Evolutionary conservation across 1,140 invertebrate genomes (phyloP).

Genomic region (Myzus persicae): DNA sequence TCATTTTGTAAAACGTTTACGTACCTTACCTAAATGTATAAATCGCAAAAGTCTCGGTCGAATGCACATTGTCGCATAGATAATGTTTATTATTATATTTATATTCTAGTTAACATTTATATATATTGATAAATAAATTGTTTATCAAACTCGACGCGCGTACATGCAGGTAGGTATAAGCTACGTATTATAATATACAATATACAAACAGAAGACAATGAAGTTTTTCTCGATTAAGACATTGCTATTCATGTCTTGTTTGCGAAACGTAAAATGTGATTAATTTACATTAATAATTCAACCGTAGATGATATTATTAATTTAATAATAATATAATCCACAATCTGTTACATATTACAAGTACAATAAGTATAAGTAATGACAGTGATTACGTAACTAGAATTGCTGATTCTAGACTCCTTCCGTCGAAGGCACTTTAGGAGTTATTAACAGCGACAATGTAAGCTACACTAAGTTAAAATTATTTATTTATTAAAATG

Average conservation of each 20-base stretch:
- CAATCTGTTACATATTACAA: too few species aligned
- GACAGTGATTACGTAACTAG: too few species aligned
- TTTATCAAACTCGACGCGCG: neutral
- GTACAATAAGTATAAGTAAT: too few species aligned
- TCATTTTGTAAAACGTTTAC: neutral
- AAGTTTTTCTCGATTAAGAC: neutral
- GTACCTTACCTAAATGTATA: neutral
- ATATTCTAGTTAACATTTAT: neutral
- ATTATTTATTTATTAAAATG: too few species aligned
- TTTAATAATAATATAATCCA: too few species aligned
- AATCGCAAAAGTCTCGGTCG: slow-evolving; percentile 2
- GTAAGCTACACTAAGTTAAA: too few species aligned
- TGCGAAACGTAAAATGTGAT: neutral
- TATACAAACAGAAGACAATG: neutral
- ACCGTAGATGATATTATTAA: neutral
- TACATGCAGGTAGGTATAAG: neutral
- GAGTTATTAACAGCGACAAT: too few species aligned
- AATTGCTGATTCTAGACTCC: too few species aligned
- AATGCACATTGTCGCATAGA: neutral
- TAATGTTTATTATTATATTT: neutral
- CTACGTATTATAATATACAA: neutral
- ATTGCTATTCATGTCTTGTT: neutral
- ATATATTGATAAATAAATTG: neutral
- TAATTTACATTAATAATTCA: neutral
- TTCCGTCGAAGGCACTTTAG: too few species aligned